Conservation (phyloP, 2,797 vertebrate genomes). For the Urophycis tenuis region DNA sequence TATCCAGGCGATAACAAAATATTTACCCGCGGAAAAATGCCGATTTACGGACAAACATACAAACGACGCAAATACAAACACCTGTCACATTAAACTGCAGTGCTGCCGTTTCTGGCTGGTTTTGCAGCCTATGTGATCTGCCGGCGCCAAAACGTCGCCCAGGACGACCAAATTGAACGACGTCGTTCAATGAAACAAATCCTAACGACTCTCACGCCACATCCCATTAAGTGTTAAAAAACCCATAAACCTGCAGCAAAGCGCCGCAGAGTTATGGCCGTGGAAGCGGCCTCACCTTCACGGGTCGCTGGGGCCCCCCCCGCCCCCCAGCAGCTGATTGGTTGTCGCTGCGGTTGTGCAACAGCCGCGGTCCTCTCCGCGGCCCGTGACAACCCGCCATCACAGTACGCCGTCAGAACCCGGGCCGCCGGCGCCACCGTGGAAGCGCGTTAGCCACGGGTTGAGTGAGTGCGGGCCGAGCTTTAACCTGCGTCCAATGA, state of each 20-base stretch:
- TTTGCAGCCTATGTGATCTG: too few species aligned
- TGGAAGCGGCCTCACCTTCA: slow-evolving; percentile 4
- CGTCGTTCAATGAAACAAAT: neutral
- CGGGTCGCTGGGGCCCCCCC: slow-evolving; percentile 19
- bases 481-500: slow-evolving; percentile 51
- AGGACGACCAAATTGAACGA: neutral
- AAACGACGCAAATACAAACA: neutral
- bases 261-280: neutral
- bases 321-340: neutral
- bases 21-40: too few species aligned
- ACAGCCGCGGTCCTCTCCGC: slow-evolving; percentile 40
- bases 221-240: neutral
- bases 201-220: neutral
- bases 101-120: neutral
- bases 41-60: neutral
- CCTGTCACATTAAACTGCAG: neutral
- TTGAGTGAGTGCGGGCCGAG: slow-evolving; percentile 51
- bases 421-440: slow-evolving; percentile 45
- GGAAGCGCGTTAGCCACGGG: slow-evolving; percentile 63
- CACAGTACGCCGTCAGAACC: slow-evolving; percentile 35
- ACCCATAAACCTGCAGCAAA: neutral
- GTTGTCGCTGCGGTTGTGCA: slow-evolving; percentile 40
- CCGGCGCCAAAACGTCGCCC: too few species aligned
- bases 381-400: slow-evolving; percentile 30
- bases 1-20: too few species aligned